Evolutionary conservation across 2,113 vertebrate species (phyloP).

Genomic region (Cavia porcellus): DNA sequence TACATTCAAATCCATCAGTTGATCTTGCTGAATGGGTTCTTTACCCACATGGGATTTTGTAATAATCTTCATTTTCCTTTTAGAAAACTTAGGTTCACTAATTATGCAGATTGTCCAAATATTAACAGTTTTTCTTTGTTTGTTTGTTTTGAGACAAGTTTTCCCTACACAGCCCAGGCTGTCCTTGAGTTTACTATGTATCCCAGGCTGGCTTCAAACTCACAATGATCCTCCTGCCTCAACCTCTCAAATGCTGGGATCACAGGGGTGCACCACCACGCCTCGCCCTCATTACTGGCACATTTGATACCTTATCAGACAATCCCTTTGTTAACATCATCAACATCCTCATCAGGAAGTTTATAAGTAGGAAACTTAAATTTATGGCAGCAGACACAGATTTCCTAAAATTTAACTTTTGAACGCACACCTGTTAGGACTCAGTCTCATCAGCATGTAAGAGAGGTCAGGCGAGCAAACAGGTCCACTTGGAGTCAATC

Average conservation of each 20-base stretch:
- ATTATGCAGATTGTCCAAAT: not conserved
- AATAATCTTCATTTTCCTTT: not conserved
- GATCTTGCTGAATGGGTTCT: not conserved
- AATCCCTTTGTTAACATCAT: not conserved
- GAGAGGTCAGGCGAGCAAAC: not conserved
- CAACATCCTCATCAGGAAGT: not conserved
- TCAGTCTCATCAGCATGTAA: not conserved
- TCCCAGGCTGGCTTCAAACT: too few relatives aligned
- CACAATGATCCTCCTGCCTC: too few relatives aligned
- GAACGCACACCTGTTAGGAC: not conserved
- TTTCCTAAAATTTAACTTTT: constrained; percentile 26
- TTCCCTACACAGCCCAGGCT: too few relatives aligned
- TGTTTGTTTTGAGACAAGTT: too few relatives aligned
- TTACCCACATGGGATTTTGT: not conserved
- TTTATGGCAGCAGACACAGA: not conserved
- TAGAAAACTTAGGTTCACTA: not conserved
- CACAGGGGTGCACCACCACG: too few relatives aligned
- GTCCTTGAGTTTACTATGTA: too few relatives aligned
- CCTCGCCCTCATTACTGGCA: too few relatives aligned
- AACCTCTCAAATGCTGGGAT: too few relatives aligned
- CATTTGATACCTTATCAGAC: not conserved
- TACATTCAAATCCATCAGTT: not conserved
- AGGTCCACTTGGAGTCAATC: not conserved
- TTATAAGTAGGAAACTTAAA: not conserved
- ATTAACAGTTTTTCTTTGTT: too few relatives aligned